Evolutionary conservation across 2,888 invertebrate genomes (phyloP).

Genomic region (Eurytoma californica): DNA sequence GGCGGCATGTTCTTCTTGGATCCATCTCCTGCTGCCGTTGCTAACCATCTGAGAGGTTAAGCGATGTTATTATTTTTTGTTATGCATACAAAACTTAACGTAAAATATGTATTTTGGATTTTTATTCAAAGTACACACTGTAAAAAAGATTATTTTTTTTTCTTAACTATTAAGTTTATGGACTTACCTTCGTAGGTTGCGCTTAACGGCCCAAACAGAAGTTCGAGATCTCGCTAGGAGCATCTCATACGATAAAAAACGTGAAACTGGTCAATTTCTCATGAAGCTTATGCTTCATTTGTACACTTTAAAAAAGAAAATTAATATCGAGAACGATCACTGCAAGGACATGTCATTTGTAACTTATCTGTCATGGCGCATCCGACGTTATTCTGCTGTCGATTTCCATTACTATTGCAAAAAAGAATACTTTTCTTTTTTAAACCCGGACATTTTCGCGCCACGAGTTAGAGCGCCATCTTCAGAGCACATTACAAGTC

Average conservation of each 20-base stretch:
- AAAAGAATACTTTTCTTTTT: not conserved
- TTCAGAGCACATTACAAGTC: not conserved
- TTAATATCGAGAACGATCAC: slow-evolving; percentile 30
- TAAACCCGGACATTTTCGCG: not conserved
- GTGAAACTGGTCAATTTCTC: slow-evolving; percentile 57
- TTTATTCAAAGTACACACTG: no score
- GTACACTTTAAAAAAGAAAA: slow-evolving; percentile 21
- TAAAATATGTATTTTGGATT: not conserved
- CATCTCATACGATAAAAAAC: slow-evolving; percentile 64
- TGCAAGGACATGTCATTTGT: slow-evolving; percentile 50
- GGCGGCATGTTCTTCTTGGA: slow-evolving; percentile 57
- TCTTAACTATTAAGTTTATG: no score
- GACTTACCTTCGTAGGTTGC: slow-evolving; percentile 62
- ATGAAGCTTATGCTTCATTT: slow-evolving; percentile 30
- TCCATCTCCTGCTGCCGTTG: not conserved
- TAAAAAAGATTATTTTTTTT: no score
- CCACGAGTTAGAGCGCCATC: not conserved
- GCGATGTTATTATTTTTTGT: not conserved
- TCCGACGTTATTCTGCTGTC: slow-evolving; percentile 50
- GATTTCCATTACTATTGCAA: not conserved
- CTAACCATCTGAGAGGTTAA: slow-evolving; percentile 40
- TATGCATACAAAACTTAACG: not conserved
- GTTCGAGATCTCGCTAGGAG: slow-evolving; percentile 63
- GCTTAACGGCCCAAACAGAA: slow-evolving; percentile 59
- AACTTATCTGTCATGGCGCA: slow-evolving; percentile 45